Conservation (phyloP, 2,888 invertebrate species). For the Chirona hameri region DNA sequence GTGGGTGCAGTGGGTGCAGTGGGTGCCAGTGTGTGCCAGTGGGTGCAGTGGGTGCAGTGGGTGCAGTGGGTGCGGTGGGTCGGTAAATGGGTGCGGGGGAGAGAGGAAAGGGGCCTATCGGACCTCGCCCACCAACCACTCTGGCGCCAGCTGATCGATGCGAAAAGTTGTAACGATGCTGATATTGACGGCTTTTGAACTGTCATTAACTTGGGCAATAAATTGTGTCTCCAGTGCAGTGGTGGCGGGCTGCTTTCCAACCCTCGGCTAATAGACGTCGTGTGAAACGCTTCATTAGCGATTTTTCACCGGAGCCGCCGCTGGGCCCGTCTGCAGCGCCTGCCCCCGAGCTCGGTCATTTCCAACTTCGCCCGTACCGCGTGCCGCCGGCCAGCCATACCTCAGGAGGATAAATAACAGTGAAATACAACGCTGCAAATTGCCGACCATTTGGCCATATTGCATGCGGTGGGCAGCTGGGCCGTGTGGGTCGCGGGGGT, state of each 20-base stretch:
- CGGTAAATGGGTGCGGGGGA: background rate
- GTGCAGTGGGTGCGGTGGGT: too few relatives aligned
- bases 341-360: background rate
- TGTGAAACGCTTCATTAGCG: constrained; percentile 12
- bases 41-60: background rate
- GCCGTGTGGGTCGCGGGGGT: too few relatives aligned
- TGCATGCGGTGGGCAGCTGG: background rate
- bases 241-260: background rate
- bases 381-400: background rate
- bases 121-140: too few relatives aligned
- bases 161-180: background rate
- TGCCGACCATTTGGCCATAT: constrained; percentile 9
- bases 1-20: background rate
- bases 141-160: background rate
- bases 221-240: background rate
- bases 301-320: background rate
- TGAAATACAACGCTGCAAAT: constrained; percentile 11
- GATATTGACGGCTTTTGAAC: constrained; percentile 7
- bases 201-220: constrained; percentile 9
- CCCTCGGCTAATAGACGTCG: background rate
- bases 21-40: too few relatives aligned
- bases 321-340: background rate
- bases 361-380: background rate
- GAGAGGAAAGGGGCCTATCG: too few relatives aligned
- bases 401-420: background rate